Conservation (phyloP, 2,797 vertebrate genomes). For the Craterocephalus amniculus region DNA sequence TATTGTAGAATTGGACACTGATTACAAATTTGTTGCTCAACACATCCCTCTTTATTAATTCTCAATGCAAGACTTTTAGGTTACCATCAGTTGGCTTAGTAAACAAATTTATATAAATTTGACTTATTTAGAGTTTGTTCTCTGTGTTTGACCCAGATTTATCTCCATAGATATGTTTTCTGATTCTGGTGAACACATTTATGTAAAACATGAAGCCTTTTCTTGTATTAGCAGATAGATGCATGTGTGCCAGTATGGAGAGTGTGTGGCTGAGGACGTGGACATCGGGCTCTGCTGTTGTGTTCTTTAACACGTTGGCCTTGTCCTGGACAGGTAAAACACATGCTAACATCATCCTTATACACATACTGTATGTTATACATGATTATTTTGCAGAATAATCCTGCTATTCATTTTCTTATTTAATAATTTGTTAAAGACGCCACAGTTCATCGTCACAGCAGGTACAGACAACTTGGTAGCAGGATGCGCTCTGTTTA, state of each 20-base stretch:
- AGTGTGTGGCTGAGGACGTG: constrained; percentile 57
- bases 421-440: background rate
- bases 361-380: too few relatives aligned
- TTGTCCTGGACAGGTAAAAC: constrained; percentile 79
- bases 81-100: background rate
- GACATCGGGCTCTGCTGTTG: constrained; percentile 62
- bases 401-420: background rate
- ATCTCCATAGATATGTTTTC: background rate
- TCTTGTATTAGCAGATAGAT: constrained; percentile 60
- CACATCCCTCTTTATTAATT: background rate
- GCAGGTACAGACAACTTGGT: background rate
- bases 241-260: constrained; percentile 68
- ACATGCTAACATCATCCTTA: background rate
- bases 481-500: too few relatives aligned
- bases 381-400: background rate
- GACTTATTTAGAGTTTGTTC: background rate
- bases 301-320: constrained; percentile 78
- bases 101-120: background rate
- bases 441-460: background rate
- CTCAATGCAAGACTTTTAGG: background rate
- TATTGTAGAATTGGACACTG: background rate
- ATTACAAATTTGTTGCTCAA: background rate
- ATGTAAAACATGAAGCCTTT: background rate
- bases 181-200: too few relatives aligned
- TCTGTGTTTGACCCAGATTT: background rate